phyloP scores from a whole-genome alignment of 2,888 invertebrate species.

The Sphaerophoria taeniata region DNA sequence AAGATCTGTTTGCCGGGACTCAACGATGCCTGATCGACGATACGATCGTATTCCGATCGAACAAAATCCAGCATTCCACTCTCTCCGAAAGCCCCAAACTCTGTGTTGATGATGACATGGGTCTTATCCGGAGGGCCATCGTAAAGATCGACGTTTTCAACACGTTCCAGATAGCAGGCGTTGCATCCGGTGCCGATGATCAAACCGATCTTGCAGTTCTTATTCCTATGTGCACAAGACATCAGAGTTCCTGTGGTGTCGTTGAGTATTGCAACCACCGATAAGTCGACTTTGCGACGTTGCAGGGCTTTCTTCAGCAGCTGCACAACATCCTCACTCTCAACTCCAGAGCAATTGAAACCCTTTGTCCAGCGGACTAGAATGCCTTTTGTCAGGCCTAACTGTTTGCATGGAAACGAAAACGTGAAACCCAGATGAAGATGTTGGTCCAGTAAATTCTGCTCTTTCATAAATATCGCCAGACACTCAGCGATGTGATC shows the following conservation, averaged over 20 bases:
- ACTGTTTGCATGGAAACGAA: slow-evolving; percentile 95
- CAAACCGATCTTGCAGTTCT: slow-evolving; percentile 89
- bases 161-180: slow-evolving; percentile 96
- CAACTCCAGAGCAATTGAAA: slow-evolving; percentile 95
- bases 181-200: slow-evolving; percentile 95
- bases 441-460: slow-evolving; percentile 88
- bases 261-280: slow-evolving; percentile 95
- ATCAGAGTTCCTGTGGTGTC: slow-evolving; percentile 97
- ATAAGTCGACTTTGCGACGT: slow-evolving; percentile 91
- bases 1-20: slow-evolving; percentile 92
- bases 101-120: slow-evolving; percentile 94
- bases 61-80: slow-evolving; percentile 93
- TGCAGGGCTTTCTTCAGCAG: slow-evolving; percentile 93
- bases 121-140: slow-evolving; percentile 86
- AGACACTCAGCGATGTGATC: slow-evolving; percentile 98
- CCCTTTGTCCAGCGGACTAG: slow-evolving; percentile 98
- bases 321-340: slow-evolving; percentile 94
- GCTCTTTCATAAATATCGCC: slow-evolving; percentile 93
- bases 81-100: slow-evolving; percentile 99
- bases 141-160: slow-evolving; percentile 91
- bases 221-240: slow-evolving; percentile 94
- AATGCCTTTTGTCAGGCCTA: slow-evolving; percentile 92
- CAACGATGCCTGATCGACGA: slow-evolving; percentile 91
- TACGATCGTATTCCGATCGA: slow-evolving; percentile 92
- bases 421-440: slow-evolving; percentile 98